phyloP scores from a whole-genome alignment of 2,797 vertebrate genomes.

The Enteromius mattozi region DNA sequence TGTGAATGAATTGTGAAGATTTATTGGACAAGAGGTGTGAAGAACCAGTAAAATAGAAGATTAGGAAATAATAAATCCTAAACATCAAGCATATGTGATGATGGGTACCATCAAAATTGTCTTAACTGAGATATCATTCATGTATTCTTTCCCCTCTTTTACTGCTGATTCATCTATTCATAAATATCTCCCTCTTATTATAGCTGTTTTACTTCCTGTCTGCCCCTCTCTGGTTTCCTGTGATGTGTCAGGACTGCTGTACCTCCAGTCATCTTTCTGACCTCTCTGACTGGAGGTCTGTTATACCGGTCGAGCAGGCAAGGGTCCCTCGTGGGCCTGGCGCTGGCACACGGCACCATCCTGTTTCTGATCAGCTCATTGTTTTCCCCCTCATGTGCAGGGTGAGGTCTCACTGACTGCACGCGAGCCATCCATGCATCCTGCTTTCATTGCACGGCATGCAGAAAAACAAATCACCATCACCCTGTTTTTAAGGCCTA shows the following conservation, averaged over 20 bases:
- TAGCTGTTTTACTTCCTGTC: constrained; percentile 38
- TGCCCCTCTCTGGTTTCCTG: constrained; percentile 51
- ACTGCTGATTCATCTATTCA: constrained; percentile 28
- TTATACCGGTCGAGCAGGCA: constrained; percentile 42
- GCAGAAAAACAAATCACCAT: constrained; percentile 50
- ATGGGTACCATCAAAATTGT: not conserved
- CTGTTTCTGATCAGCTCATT: constrained; percentile 55
- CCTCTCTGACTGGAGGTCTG: constrained; percentile 49
- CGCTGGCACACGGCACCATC: constrained; percentile 55
- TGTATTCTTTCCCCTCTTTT: constrained; percentile 9
- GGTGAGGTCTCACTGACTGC: constrained; percentile 59
- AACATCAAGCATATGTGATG: constrained; percentile 9
- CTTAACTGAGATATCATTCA: constrained; percentile 9
- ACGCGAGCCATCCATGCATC: constrained; percentile 60
- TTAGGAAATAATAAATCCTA: constrained; percentile 36
- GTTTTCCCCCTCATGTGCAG: constrained; percentile 59
- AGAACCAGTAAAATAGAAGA: not conserved
- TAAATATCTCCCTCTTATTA: constrained; percentile 55
- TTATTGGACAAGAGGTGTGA: not conserved
- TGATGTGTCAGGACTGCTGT: constrained; percentile 46
- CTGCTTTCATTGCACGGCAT: constrained; percentile 56
- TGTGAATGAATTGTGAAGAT: not conserved
- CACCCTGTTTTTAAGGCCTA: constrained; percentile 4
- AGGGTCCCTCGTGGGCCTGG: constrained; percentile 33
- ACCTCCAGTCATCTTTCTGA: constrained; percentile 44